Base-by-base conservation (phyloP, 1,140 invertebrate genomes). In the Ericerus pela region DNA sequence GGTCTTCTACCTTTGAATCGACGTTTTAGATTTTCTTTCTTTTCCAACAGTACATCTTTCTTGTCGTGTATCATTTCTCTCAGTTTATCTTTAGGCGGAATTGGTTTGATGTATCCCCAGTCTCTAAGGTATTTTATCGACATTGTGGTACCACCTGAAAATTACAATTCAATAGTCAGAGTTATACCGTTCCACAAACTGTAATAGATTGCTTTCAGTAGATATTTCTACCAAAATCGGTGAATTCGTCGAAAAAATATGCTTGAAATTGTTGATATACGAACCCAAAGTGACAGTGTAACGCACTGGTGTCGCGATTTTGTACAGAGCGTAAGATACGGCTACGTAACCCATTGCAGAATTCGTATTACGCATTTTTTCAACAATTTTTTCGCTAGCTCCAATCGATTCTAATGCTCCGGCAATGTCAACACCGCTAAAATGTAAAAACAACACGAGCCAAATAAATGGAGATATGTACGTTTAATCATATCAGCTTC, bases 401-500 rank as follows among this genome's bases (percentile, higher is more conserved):
- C 84, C 77, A 27, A 88, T 60, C 12, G 72, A 74, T 69, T 93
- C 81, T 62, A 96, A 69, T 14, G 88, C 60, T 14, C 79, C 72
- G 30, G 83, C 75, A 38, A 96, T 78, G 73, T 96, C 89, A 18
- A 96, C 76, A 53, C 91, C 91, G 75, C 91, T 94, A n/a, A n/a
- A n/a, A n/a, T n/a, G n/a, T n/a, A n/a, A n/a, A n/a, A n/a, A n/a
- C n/a, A n/a, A n/a, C n/a, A n/a, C n/a, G n/a, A n/a, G n/a, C n/a
- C n/a, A n/a, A n/a, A n/a, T n/a, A n/a, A n/a, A n/a, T n/a, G n/a
- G n/a, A n/a, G n/a, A n/a, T n/a, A n/a, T n/a, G n/a, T n/a, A n/a
- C n/a, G n/a, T 70, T 53, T 77, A 77, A 58, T 55, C 41, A 61
- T 16, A 61, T 29, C n/a, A 47, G 51, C 41, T 62, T 16, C 36